These are phyloP conservation scores for Drosophila kokeensis DNA, from an alignment of 2,888 invertebrate species.

Conservation along the genomic window DNA sequence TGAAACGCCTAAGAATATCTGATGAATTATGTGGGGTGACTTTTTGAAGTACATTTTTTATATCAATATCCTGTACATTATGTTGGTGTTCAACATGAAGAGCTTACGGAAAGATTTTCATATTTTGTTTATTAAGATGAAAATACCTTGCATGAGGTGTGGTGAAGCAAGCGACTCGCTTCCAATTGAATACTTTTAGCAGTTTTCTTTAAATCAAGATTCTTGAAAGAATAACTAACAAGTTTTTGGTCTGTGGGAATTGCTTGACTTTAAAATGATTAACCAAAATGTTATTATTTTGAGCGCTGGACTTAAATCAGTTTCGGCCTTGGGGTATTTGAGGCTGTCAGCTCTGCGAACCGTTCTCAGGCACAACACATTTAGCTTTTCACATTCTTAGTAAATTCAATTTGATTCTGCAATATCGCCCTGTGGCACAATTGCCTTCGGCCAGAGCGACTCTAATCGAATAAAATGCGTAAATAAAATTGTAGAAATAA, in stretches of 20 bases:
- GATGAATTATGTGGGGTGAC: not conserved
- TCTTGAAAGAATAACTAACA: not conserved
- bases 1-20: not conserved
- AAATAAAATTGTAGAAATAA: constrained; percentile 62
- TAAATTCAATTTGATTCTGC: constrained; percentile 68
- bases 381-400: constrained; percentile 49
- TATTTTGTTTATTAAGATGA: not conserved
- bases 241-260: not conserved
- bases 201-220: not conserved
- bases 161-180: not conserved
- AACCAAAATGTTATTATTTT: constrained; percentile 18
- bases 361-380: constrained; percentile 23
- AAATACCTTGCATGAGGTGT: not conserved
- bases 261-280: constrained; percentile 24
- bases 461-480: constrained; percentile 72
- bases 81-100: not conserved
- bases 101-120: not conserved
- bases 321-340: constrained; percentile 10
- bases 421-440: constrained; percentile 48
- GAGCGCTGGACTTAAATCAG: constrained; percentile 19
- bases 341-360: constrained; percentile 5
- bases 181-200: not conserved
- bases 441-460: constrained; percentile 44
- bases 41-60: not conserved
- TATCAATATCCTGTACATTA: too few species aligned